Base-by-base conservation (phyloP, 2,113 vertebrate genomes). In the Menidia beryllina region DNA sequence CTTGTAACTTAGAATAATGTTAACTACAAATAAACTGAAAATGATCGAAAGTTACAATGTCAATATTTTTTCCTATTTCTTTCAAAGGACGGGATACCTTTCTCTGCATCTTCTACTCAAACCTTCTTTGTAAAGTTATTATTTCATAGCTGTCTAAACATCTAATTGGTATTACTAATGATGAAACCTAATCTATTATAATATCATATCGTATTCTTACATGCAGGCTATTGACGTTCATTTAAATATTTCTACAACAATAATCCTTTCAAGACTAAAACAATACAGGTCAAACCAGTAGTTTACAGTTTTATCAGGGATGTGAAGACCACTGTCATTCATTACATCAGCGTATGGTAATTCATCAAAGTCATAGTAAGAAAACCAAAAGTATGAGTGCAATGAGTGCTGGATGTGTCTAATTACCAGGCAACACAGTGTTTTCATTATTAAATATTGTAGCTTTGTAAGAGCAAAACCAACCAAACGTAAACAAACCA, bases 371-470 rank as follows among this genome's bases (percentile, higher is more conserved):
- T 21, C 55, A 3, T 69, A 53, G 59, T 3, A 19, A 49, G n/a
- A 52, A 58, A 51, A 56, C 17, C n/a, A 13, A 36, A 54, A 85
- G 72, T 64, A 81, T 50, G 48, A 57, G 30, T 68, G 73, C 55
- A 70, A 59, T 2, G 6, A 55, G 45, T 58, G 47, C 50, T 55
- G 53, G 56, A 75, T 61, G 48, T 34, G 52, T 72, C 60, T 76
- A 53, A 78, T 83, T 75, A 88, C 52, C 66, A 72, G 54, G 50
- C 50, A 76, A 58, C 60, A 64, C 17, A 26, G 36, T 63, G 67
- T 77, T 52, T 72, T 20, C 43, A 23, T 78, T 47, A 75, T 80
- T 75, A 53, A 75, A 57, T 14, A 39, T 19, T 60, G 14, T 24
- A 24, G 38, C 54, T 34, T 70, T 58, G 15, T 63, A 56, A 63